Evolutionary conservation across 2,888 invertebrate genomes (phyloP).

Genomic region (Parnassius smintheus): DNA sequence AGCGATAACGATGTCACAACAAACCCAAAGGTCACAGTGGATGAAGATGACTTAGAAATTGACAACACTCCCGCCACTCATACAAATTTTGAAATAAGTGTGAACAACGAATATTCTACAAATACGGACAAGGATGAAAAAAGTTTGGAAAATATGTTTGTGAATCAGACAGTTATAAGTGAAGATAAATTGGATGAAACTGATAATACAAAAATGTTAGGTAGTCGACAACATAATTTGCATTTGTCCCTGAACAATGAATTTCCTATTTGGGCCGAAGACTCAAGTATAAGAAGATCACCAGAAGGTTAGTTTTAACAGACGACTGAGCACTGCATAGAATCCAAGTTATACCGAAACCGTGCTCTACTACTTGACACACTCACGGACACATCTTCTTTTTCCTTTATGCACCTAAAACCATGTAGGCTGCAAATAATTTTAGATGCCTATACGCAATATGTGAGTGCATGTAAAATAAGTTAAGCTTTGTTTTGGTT

Average conservation of each 20-base stretch:
- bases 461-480: no score
- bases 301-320: slow-evolving; percentile 83
- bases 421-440: no score
- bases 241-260: slow-evolving; percentile 53
- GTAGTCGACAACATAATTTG: slow-evolving; percentile 33
- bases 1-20: slow-evolving; percentile 85
- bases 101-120: slow-evolving; percentile 29
- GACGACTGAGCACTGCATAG: background rate
- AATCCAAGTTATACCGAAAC: no score
- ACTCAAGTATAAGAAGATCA: slow-evolving; percentile 86
- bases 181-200: slow-evolving; percentile 35
- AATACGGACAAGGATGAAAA: slow-evolving; percentile 35
- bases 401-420: no score
- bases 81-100: slow-evolving; percentile 30
- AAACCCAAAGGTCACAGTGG: slow-evolving; percentile 91
- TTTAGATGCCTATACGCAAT: no score
- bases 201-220: slow-evolving; percentile 25
- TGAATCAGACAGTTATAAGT: slow-evolving; percentile 36
- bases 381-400: no score
- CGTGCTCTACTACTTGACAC: no score
- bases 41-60: slow-evolving; percentile 89
- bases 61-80: slow-evolving; percentile 46
- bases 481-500: no score
- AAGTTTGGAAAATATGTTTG: slow-evolving; percentile 25
- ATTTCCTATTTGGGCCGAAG: slow-evolving; percentile 82